Conservation (phyloP, 2,797 vertebrate species). For the Mus minutoides region DNA sequence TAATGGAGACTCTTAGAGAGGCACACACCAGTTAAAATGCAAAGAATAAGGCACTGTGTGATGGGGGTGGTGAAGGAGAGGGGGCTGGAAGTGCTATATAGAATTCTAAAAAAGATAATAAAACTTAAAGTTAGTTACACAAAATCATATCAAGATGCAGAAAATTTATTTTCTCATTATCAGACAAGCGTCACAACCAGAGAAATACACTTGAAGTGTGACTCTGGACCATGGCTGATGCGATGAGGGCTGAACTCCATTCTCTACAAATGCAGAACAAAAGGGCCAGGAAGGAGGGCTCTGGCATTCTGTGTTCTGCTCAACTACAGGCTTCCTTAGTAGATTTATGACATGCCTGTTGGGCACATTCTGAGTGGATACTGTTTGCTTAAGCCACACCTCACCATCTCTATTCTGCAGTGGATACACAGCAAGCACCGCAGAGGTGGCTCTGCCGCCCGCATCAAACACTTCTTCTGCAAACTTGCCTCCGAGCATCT, state of each 20-base stretch:
- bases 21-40: not conserved
- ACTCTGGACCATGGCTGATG: not conserved
- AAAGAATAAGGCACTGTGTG: not conserved
- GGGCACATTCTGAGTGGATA: not conserved
- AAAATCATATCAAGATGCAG: not conserved
- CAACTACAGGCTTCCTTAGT: not conserved
- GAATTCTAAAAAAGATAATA: not conserved
- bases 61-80: too few species aligned
- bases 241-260: not conserved
- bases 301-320: conserved; percentile 40
- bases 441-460: not conserved
- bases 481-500: not conserved
- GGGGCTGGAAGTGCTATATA: not conserved
- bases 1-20: not conserved
- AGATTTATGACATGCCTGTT: not conserved
- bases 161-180: not conserved
- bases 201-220: not conserved
- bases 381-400: not conserved
- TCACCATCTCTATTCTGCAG: too few species aligned
- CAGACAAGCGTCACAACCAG: not conserved
- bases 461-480: too few species aligned
- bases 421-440: too few species aligned
- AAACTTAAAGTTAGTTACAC: conserved; percentile 5
- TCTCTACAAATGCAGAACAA: not conserved
- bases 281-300: conserved; percentile 6